phyloP scores from a whole-genome alignment of 2,113 vertebrate species.

The Aspidoscelis tigris region DNA sequence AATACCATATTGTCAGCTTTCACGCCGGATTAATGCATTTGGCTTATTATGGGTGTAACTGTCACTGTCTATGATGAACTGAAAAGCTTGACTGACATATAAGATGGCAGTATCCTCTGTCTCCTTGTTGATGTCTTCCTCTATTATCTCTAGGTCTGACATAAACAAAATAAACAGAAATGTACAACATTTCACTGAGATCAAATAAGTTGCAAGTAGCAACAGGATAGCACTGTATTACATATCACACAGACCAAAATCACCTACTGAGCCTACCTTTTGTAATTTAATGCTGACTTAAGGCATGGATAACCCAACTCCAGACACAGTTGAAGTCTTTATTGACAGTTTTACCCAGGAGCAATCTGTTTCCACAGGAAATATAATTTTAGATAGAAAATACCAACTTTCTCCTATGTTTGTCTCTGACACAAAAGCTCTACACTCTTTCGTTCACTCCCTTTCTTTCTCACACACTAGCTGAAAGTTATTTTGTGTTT shows the following conservation, averaged over 20 bases:
- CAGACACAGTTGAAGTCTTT: conserved; percentile 60
- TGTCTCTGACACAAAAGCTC: conserved; percentile 71
- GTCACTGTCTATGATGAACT: conserved; percentile 40
- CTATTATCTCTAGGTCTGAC: conserved; percentile 42
- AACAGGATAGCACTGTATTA: conserved; percentile 66
- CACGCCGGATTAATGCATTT: conserved; percentile 45
- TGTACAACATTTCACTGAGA: conserved; percentile 51
- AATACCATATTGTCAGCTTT: conserved; percentile 52
- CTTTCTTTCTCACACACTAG: background rate
- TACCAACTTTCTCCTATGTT: conserved; percentile 66
- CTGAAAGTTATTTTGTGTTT: background rate
- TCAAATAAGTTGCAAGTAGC: conserved; percentile 69
- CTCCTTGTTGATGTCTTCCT: conserved; percentile 43
- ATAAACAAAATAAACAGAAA: conserved; percentile 51
- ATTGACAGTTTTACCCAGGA: conserved; percentile 69
- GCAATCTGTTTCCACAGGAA: conserved; percentile 68
- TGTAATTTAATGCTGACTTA: conserved; percentile 69
- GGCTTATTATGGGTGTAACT: conserved; percentile 46
- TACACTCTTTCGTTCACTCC: too few species aligned
- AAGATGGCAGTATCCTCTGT: conserved; percentile 17
- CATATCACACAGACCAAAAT: conserved; percentile 57
- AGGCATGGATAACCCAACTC: conserved; percentile 63
- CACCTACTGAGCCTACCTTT: conserved; percentile 61
- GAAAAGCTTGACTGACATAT: conserved; percentile 37
- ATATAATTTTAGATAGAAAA: conserved; percentile 73